Base-by-base conservation (phyloP, 2,888 invertebrate species). In the Escarpia spicata region DNA sequence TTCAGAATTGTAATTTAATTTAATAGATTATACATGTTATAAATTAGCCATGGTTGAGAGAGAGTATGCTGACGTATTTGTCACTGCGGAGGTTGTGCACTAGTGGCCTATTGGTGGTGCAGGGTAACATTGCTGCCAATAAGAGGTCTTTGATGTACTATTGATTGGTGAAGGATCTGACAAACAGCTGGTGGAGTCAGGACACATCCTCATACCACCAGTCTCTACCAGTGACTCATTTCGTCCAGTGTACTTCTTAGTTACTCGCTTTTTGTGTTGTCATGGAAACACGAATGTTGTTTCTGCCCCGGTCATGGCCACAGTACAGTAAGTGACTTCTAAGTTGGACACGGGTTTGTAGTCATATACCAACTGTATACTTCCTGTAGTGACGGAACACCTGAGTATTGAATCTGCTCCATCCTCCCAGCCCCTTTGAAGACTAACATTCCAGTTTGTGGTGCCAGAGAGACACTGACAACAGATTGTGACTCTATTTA, bases 271-370 rank as follows among this genome's bases (percentile, higher is more conserved):
- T 75, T 75, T 75, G 75, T 75, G n/a, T 75, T 75, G 75, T n/a
- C 75, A 75, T 75, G 75, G 75, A 75, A 75, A 75, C 75, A 4
- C 75, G 75, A 75, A 75, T 75, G 75, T 75, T 75, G 75, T 75
- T 75, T 26, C 75, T 75, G 26, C 75, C 75, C 3, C 15, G 75
- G 26, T 75, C 75, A 26, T 75, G 75, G 75, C 75, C 75, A 75
- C 75, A 75, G 75, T 75, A 75, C 75, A 75, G 75, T 75, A 75
- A 75, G 75, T 75, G 19, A 26, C 26, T 26, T 75, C 75, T 19
- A 26, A 75, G 75, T 75, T 75, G 19, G 52, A 9, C 9, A 52
- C 52, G 37, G 37, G 37, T 37, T 37, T 37, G 37, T 37, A 37
- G 37, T 37, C 37, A 37, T 37, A 37, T 37, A 37, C 37, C 37